phyloP scores from a whole-genome alignment of 2,888 invertebrate genomes.

The Ptilodon capucinus region DNA sequence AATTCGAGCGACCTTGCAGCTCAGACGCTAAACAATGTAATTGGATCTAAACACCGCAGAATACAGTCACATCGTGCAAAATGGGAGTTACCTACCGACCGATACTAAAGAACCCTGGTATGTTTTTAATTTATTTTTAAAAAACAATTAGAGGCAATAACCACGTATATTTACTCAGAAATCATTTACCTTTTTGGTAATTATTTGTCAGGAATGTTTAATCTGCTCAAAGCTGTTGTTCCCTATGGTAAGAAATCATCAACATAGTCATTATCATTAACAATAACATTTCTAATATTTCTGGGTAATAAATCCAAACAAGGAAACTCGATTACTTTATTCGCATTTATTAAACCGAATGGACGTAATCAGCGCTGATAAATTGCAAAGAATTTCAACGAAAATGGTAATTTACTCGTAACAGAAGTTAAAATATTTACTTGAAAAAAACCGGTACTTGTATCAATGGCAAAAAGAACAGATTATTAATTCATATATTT shows the following conservation, averaged over 20 bases:
- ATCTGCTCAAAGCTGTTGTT: too few species aligned
- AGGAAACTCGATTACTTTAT: background rate
- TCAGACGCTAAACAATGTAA: conserved; percentile 15
- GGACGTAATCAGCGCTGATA: conserved; percentile 1
- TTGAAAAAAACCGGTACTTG: background rate
- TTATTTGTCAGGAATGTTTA: too few species aligned
- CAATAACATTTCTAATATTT: background rate
- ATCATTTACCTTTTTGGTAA: too few species aligned
- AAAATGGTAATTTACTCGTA: conserved; percentile 8
- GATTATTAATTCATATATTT: background rate
- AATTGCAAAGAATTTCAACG: conserved; percentile 7
- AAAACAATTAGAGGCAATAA: too few species aligned
- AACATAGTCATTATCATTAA: background rate
- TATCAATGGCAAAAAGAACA: background rate
- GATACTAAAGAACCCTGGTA: too few species aligned
- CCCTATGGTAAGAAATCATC: background rate
- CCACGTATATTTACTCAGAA: too few species aligned
- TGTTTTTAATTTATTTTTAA: too few species aligned
- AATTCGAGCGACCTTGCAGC: conserved; percentile 21
- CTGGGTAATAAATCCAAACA: background rate
- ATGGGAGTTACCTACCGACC: too few species aligned
- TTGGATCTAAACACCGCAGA: conserved; percentile 11
- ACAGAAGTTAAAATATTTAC: background rate
- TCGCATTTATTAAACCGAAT: background rate
- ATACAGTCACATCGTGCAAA: too few species aligned